A percentile compares a stretch with the other conserved stretches of the same genome.
Conservation (phyloP, 2,888 invertebrate genomes). For the Diaphora mendica region DNA sequence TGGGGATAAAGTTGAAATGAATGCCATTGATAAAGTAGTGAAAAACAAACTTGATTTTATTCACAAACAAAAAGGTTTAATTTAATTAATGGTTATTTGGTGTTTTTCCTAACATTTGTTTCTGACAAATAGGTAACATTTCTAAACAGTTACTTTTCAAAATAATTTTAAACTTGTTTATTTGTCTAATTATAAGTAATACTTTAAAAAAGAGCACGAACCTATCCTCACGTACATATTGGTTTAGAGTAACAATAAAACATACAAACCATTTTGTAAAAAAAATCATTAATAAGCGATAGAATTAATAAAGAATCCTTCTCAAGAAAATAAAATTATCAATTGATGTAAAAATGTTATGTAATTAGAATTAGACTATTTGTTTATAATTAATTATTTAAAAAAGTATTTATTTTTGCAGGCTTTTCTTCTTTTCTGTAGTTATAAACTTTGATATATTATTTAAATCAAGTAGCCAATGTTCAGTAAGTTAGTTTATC, state of each 20-base stretch:
- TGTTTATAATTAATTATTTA: too few relatives aligned
- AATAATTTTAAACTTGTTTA: neutral
- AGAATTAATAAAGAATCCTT: neutral
- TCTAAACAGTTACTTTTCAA: neutral
- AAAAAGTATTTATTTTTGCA: neutral
- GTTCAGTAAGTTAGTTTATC: neutral
- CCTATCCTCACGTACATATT: too few relatives aligned
- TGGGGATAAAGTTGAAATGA: slow-evolving; percentile 34
- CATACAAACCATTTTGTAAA: neutral
- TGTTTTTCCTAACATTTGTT: neutral
- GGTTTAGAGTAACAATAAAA: too few relatives aligned
- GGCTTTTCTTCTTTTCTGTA: neutral
- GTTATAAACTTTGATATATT: neutral
- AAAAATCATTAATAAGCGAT: neutral
- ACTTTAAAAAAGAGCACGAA: neutral
- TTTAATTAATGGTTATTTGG: slow-evolving; percentile 3
- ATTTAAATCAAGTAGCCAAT: neutral
- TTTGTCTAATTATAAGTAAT: neutral
- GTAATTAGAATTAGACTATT: too few relatives aligned
- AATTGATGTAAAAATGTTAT: neutral
- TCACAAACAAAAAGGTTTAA: slow-evolving; percentile 14
- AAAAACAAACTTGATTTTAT: slow-evolving; percentile 12
- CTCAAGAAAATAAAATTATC: neutral
- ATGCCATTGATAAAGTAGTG: slow-evolving; percentile 1
- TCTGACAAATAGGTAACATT: neutral